Conservation (phyloP, 2,888 invertebrate genomes). For the Allacma fusca region DNA sequence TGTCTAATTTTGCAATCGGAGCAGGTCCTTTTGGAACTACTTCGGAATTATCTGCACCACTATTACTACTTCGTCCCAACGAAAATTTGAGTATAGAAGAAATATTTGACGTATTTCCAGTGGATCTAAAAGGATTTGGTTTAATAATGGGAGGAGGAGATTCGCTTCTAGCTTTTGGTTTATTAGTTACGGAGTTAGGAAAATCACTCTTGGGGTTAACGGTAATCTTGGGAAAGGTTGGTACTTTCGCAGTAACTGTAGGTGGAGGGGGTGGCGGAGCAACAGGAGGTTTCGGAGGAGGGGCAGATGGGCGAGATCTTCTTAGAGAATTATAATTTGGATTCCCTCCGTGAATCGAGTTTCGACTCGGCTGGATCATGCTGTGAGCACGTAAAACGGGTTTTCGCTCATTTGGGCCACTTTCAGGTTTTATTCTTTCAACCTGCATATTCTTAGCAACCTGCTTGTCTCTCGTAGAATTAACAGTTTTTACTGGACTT, state of each 20-base stretch:
- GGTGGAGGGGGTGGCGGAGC: constrained; percentile 39
- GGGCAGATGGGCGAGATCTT: constrained; percentile 52
- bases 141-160: constrained; percentile 38
- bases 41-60: not conserved
- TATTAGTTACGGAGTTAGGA: not conserved
- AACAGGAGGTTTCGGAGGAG: constrained; percentile 59
- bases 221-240: not conserved
- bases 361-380: constrained; percentile 59
- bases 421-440: constrained; percentile 30
- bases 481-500: constrained; percentile 38
- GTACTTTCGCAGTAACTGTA: not conserved
- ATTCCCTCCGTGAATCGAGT: constrained; percentile 49
- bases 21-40: constrained; percentile 37
- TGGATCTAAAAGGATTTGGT: constrained; percentile 34
- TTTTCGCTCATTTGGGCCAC: constrained; percentile 42
- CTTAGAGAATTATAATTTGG: constrained; percentile 58
- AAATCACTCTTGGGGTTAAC: not conserved
- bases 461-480: not conserved
- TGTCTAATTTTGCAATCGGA: constrained; percentile 57
- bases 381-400: constrained; percentile 58
- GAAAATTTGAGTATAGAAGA: constrained; percentile 46
- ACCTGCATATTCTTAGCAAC: constrained; percentile 26
- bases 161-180: constrained; percentile 42
- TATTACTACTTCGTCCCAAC: constrained; percentile 48
- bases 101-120: constrained; percentile 30